Evolutionary conservation across 2,113 vertebrate species (phyloP).

Genomic region (Shinisaurus crocodilurus): DNA sequence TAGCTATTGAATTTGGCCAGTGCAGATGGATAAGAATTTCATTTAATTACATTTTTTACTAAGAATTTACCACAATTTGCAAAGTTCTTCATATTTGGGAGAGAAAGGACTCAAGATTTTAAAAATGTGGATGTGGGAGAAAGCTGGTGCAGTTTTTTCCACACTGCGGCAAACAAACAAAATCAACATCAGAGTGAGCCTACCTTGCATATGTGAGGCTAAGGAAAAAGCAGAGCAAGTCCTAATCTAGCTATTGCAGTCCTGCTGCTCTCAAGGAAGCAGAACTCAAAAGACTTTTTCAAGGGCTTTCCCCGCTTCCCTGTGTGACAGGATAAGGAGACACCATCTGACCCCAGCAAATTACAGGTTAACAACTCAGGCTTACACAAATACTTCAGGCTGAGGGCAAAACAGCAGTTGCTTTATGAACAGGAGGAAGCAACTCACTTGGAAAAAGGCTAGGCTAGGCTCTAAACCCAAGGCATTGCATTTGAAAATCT

Average conservation of each 20-base stretch:
- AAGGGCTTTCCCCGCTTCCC: not conserved
- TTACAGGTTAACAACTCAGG: conserved; percentile 17
- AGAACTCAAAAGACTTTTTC: conserved; percentile 4
- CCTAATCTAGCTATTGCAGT: conserved; percentile 1
- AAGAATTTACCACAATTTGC: too few relatives aligned
- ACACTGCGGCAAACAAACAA: too few relatives aligned
- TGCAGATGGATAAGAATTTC: too few relatives aligned
- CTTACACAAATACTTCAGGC: conserved; percentile 18
- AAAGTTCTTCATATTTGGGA: too few relatives aligned
- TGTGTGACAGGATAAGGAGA: conserved; percentile 6
- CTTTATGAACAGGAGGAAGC: not conserved
- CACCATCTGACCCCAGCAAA: conserved; percentile 2
- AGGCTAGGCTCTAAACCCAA: not conserved
- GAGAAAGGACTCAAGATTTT: too few relatives aligned
- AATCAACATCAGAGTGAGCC: not conserved
- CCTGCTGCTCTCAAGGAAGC: conserved; percentile 8
- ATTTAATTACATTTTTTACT: too few relatives aligned
- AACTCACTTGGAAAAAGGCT: not conserved
- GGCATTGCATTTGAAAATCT: conserved; percentile 4
- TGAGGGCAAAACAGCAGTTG: not conserved
- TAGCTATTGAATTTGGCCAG: too few relatives aligned
- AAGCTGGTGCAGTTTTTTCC: too few relatives aligned
- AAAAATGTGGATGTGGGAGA: too few relatives aligned
- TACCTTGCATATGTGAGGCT: not conserved
- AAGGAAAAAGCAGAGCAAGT: conserved; percentile 7